Base-by-base conservation (phyloP, 2,797 vertebrate genomes). In the Spatula clypeata region DNA sequence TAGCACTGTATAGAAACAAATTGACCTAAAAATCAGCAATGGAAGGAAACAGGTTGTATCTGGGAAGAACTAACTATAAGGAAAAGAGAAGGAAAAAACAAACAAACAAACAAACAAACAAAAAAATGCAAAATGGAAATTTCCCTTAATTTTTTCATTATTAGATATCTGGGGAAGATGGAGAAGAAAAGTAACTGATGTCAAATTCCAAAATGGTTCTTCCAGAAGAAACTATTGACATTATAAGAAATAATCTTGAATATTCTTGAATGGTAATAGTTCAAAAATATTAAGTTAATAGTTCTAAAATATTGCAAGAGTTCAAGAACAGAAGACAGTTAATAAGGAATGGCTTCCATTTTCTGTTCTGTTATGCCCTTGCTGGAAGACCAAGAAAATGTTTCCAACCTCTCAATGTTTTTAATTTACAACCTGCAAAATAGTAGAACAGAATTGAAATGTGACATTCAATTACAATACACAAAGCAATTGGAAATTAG, bases 401-500 rank as follows among this genome's bases (percentile, higher is more conserved):
- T 53, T 83, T 73, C 54, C 29, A 54, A 24, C 6, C 24, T 64
- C 51, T 53, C 42, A 19, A 36, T 61, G 9, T 2, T 57, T 88
- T 93, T 69, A 64, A 61, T 75, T 93, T 88, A 31, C n/a, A 80
- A 55, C 12, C 10, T 49, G 31, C 23, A 80, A 86, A 96, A 47
- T 8, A 86, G 66, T 18, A 70, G 69, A 82, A 91, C 3, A 80
- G 51, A 83, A 69, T 45, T 4, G 5, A 75, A 67, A 34, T 54
- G 23, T 90, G 83, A 36, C 34, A 80, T 74, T 73, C 88, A 89
- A 79, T 85, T 84, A 60, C 85, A 91, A 70, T 26, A 76, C 26
- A 17, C 62, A 79, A 90, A 88, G 34, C 34, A 89, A 47, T 4
- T 67, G 58, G n/a, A 88, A 15, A 73, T 87, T 66, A 64, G 47